phyloP scores from a whole-genome alignment of 1,140 invertebrate genomes.

The Metaphire vulgaris region DNA sequence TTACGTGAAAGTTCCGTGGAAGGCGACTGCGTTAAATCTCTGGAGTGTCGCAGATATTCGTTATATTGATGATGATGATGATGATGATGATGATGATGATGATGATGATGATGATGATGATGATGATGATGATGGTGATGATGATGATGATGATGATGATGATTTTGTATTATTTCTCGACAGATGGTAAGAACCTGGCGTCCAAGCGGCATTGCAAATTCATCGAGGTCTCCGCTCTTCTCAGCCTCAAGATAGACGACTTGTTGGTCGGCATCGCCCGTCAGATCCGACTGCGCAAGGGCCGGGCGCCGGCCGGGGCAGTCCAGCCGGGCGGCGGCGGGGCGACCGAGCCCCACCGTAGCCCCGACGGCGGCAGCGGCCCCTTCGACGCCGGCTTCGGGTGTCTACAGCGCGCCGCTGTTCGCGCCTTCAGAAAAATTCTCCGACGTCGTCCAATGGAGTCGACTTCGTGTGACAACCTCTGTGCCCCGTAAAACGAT shows the following conservation, averaged over 20 bases:
- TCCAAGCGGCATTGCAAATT: too few species aligned
- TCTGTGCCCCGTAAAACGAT: background rate
- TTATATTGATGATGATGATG: background rate
- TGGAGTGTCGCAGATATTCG: too few species aligned
- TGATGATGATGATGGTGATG: constrained; percentile 8
- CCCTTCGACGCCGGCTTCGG: background rate
- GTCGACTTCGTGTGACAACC: constrained; percentile 12
- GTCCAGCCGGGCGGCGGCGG: constrained; percentile 2
- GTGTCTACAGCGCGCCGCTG: constrained; percentile 3
- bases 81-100: constrained; percentile 3
- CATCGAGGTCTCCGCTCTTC: too few species aligned
- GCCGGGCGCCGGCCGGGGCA: too few species aligned
- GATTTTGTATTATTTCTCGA: too few species aligned
- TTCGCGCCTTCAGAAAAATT: background rate
- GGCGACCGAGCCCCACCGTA: background rate
- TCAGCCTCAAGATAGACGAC: constrained; percentile 75
- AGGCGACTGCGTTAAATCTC: too few species aligned
- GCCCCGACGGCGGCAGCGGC: too few species aligned
- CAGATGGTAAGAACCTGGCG: constrained; percentile 55
- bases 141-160: too few species aligned
- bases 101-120: background rate
- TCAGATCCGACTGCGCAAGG: constrained; percentile 51
- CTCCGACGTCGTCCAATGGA: constrained; percentile 5
- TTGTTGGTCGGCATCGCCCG: constrained; percentile 67
- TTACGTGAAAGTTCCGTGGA: too few species aligned